phyloP scores from a whole-genome alignment of 2,797 vertebrate species.

The Psittacula derbiana region DNA sequence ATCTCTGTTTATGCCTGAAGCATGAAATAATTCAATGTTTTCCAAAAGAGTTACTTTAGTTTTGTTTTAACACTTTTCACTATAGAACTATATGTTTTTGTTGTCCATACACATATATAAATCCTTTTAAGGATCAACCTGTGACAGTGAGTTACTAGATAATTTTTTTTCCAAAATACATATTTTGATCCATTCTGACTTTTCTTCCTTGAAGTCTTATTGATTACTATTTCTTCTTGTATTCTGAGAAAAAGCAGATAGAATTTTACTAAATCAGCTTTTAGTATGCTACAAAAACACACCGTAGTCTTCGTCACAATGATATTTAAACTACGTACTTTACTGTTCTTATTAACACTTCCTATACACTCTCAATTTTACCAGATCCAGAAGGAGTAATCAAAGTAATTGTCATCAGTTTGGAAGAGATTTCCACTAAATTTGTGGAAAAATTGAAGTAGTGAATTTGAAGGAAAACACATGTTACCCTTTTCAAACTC shows the following conservation, averaged over 20 bases:
- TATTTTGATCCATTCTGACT: neutral
- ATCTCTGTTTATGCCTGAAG: slow-evolving; percentile 5
- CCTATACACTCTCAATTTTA: neutral
- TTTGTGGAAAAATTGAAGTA: neutral
- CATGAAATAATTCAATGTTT: neutral
- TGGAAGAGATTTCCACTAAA: neutral
- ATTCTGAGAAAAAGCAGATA: neutral
- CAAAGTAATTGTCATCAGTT: neutral
- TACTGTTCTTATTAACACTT: neutral
- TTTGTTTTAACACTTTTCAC: neutral
- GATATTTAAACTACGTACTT: neutral
- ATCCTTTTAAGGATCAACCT: neutral
- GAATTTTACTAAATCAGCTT: neutral
- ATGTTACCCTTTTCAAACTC: rapidly evolving
- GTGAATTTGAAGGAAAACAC: neutral
- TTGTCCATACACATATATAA: neutral
- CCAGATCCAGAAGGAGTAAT: neutral
- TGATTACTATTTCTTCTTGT: neutral
- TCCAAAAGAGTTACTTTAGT: neutral
- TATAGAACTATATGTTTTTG: neutral
- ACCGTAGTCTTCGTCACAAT: neutral
- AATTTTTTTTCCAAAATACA: neutral
- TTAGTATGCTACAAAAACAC: neutral
- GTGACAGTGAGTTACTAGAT: neutral
- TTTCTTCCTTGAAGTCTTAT: neutral